Evolutionary conservation across 2,888 invertebrate genomes (phyloP).

Genomic region (Oasisia sp.): DNA sequence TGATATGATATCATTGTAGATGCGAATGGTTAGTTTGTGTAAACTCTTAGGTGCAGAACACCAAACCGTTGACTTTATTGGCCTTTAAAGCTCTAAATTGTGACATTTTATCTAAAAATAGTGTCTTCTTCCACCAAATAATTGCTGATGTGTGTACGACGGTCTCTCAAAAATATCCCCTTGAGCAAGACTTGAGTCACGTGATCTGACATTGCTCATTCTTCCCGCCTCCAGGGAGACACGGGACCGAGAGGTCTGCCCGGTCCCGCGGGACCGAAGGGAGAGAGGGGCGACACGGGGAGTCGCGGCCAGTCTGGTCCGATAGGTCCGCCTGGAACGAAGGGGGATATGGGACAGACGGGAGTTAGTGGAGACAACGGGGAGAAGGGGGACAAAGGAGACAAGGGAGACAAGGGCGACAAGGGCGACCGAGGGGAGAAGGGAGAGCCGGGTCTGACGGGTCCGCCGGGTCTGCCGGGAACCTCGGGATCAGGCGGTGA

Average conservation of each 20-base stretch:
- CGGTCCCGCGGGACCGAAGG: not conserved
- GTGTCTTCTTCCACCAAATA: not conserved
- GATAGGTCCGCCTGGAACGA: not conserved
- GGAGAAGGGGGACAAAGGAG: not conserved
- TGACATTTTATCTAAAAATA: not conserved
- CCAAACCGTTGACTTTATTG: no score
- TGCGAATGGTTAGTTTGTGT: no score
- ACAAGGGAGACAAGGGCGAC: not conserved
- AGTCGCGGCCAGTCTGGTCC: not conserved
- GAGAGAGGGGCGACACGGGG: not conserved
- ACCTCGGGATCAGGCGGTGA: not conserved
- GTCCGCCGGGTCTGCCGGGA: not conserved
- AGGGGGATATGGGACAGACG: not conserved
- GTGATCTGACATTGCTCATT: not conserved
- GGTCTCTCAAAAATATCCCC: not conserved
- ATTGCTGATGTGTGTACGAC: not conserved
- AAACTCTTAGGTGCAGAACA: no score
- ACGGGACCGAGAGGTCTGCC: not conserved
- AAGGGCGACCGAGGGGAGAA: not conserved
- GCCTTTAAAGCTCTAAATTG: no score
- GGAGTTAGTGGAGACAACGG: not conserved
- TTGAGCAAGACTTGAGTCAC: not conserved
- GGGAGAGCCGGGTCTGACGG: not conserved
- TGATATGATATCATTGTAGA: no score
- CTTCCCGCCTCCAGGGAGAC: not conserved